Evolutionary conservation across 2,888 invertebrate genomes (phyloP).

Genomic region (Kuschelorhynchus macadamiae): DNA sequence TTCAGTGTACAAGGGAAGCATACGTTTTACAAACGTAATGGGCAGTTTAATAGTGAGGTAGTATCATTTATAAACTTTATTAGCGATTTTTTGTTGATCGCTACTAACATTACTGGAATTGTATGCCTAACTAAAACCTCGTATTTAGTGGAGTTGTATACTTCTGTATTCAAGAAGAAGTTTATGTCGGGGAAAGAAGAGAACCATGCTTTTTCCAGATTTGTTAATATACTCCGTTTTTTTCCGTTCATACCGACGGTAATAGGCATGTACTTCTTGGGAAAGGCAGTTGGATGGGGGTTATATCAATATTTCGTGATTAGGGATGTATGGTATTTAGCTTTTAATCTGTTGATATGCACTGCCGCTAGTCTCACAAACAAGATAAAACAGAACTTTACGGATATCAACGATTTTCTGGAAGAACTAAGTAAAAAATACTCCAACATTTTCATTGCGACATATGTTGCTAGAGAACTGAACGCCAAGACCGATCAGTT

Average conservation of each 20-base stretch:
- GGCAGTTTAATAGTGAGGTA: constrained; percentile 9
- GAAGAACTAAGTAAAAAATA: constrained; percentile 4
- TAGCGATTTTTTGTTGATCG: constrained; percentile 7
- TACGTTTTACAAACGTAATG: not conserved
- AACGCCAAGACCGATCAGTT: no score
- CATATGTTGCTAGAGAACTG: no score
- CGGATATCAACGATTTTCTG: constrained; percentile 9
- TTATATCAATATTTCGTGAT: constrained; percentile 10
- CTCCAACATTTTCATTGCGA: no score
- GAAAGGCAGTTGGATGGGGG: constrained; percentile 4
- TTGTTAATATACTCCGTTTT: constrained; percentile 3
- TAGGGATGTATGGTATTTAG: constrained; percentile 11
- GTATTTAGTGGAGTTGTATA: constrained; percentile 3
- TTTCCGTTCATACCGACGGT: not conserved
- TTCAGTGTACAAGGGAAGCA: constrained; percentile 2
- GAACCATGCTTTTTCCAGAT: not conserved
- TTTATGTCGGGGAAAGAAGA: not conserved
- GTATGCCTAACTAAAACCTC: not conserved
- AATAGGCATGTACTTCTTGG: constrained; percentile 1
- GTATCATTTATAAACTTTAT: constrained; percentile 9
- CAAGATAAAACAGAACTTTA: constrained; percentile 8
- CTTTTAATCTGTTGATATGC: constrained; percentile 16
- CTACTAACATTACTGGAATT: constrained; percentile 8
- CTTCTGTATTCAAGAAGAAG: not conserved
- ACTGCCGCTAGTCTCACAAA: not conserved